Conservation (phyloP, 2,888 invertebrate genomes). For the Pomacea canaliculata region DNA sequence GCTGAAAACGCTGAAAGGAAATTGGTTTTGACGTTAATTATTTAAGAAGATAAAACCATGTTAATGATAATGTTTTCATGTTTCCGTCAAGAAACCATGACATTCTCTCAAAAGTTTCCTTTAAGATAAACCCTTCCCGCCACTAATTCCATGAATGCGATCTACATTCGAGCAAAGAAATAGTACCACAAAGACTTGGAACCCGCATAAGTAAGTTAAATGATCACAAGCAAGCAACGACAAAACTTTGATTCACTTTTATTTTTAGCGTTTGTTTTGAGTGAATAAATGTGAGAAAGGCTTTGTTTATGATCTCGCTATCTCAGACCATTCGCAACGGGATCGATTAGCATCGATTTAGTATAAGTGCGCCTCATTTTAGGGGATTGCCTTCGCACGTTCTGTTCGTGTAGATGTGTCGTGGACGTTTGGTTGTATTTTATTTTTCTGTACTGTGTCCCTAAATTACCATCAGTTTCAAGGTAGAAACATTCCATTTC, state of each 20-base stretch:
- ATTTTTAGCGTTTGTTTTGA: too few species aligned
- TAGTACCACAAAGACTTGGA: conserved; percentile 12
- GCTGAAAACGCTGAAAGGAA: neutral
- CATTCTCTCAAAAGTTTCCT: conserved; percentile 23
- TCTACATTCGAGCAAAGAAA: conserved; percentile 18
- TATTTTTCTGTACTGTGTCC: conserved; percentile 29
- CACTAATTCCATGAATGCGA: neutral
- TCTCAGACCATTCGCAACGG: conserved; percentile 15
- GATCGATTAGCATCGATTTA: conserved; percentile 28
- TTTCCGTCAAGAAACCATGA: conserved; percentile 7
- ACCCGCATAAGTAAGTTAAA: neutral
- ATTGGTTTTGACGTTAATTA: neutral
- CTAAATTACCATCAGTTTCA: conserved; percentile 21
- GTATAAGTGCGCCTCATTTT: conserved; percentile 35
- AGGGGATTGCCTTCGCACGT: conserved; percentile 28
- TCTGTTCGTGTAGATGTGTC: conserved; percentile 32
- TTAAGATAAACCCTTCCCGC: neutral
- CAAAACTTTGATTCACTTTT: neutral
- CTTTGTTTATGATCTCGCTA: too few species aligned
- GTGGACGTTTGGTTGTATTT: conserved; percentile 33
- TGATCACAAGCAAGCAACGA: neutral
- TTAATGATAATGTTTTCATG: neutral
- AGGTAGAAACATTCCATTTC: conserved; percentile 13
- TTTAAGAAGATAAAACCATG: neutral
- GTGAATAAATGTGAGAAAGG: too few species aligned